phyloP scores from a whole-genome alignment of 2,797 vertebrate species.

The Monodelphis domestica region DNA sequence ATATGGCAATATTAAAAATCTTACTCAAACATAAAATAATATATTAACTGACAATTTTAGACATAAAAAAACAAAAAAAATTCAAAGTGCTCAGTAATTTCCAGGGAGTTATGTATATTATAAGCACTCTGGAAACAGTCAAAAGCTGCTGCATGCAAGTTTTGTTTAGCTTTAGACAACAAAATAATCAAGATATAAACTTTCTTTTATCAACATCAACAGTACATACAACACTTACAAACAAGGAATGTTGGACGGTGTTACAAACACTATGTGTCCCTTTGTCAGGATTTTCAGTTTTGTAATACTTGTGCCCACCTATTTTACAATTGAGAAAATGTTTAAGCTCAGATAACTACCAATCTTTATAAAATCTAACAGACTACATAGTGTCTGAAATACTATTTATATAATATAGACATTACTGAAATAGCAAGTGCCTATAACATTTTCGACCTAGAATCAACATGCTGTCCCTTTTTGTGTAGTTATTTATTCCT shows the following conservation, averaged over 20 bases:
- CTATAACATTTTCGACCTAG: constrained; percentile 91
- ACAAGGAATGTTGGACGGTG: constrained; percentile 98
- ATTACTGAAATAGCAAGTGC: constrained; percentile 98
- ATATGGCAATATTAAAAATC: constrained; percentile 89
- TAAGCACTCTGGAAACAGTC: constrained; percentile 92
- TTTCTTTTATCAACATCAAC: constrained; percentile 99
- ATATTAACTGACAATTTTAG: constrained; percentile 92
- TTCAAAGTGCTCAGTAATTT: constrained; percentile 94
- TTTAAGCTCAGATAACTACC: constrained; percentile 94
- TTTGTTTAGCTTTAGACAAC: constrained; percentile 96
- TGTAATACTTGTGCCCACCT: constrained; percentile 91
- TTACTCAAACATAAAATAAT: constrained; percentile 88
- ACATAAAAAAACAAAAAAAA: constrained; percentile 88
- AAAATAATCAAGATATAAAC: constrained; percentile 99
- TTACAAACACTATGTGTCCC: constrained; percentile 98
- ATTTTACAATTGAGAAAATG: constrained; percentile 95
- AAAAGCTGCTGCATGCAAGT: constrained; percentile 97
- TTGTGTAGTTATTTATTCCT: constrained; percentile 85
- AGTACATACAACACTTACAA: constrained; percentile 99
- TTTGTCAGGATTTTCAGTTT: constrained; percentile 88
- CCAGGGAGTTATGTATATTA: constrained; percentile 91
- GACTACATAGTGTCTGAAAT: constrained; percentile 99
- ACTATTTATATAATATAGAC: constrained; percentile 99
- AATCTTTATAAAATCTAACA: constrained; percentile 99
- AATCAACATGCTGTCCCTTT: constrained; percentile 93